Conservation (phyloP, 2,113 vertebrate genomes). For the Caranx melampygus region DNA sequence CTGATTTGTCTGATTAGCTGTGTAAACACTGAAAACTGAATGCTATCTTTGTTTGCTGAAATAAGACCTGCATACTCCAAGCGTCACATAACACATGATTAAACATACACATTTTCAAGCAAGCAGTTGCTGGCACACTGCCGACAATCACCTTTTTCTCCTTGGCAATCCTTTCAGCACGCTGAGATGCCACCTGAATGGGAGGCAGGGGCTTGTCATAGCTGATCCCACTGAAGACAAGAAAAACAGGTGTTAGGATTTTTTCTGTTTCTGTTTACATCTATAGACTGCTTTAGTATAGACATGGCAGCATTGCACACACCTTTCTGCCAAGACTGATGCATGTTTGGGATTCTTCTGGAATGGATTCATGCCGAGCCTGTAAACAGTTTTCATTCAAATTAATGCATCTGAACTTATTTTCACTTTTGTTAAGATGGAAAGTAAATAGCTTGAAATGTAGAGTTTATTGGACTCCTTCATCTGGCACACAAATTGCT, state of each 20-base stretch:
- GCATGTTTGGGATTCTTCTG: constrained; percentile 97
- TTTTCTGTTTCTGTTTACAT: background rate
- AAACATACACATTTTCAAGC: background rate
- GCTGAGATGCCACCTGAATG: constrained; percentile 92
- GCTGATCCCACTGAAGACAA: constrained; percentile 87
- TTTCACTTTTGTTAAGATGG: background rate
- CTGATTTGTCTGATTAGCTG: constrained; percentile 1
- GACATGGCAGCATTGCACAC: constrained; percentile 21
- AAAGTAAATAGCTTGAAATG: background rate
- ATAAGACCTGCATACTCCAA: background rate
- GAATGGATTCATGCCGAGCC: constrained; percentile 94
- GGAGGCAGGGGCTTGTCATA: constrained; percentile 94
- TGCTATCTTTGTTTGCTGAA: background rate
- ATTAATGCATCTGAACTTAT: background rate
- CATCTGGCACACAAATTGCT: background rate
- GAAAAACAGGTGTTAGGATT: background rate
- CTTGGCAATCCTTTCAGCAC: constrained; percentile 93
- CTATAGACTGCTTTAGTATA: background rate
- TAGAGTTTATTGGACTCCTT: background rate
- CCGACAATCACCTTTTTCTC: constrained; percentile 87
- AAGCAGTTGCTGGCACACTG: background rate
- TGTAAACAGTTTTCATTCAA: constrained; percentile 63
- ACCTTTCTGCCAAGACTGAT: constrained; percentile 93
- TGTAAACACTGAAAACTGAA: constrained; percentile 9
- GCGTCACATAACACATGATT: background rate